These are phyloP conservation scores for Alligator sinensis DNA, from an alignment of 2,113 vertebrate genomes.

Conservation along the genomic window DNA sequence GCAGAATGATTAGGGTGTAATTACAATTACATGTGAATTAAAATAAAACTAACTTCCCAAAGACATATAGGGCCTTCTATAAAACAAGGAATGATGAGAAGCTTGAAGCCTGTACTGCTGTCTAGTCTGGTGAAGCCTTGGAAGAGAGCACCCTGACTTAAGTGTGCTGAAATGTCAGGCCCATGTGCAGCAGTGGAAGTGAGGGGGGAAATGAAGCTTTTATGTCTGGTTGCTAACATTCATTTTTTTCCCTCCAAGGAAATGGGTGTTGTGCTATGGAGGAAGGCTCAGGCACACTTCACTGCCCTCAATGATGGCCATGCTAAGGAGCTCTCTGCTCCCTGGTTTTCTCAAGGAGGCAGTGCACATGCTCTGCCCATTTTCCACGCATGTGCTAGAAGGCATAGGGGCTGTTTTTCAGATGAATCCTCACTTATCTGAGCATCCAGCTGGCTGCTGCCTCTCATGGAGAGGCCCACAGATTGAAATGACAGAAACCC, in stretches of 20 bases:
- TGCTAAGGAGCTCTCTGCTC: not conserved
- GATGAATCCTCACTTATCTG: not conserved
- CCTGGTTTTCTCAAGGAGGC: not conserved
- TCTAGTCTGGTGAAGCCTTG: not conserved
- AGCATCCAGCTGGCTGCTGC: slow-evolving; percentile 30
- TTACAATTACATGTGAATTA: not conserved
- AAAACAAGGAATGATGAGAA: not conserved
- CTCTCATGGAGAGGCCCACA: not conserved
- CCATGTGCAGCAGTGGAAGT: no score
- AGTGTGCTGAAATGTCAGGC: no score
- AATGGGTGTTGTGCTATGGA: no score
- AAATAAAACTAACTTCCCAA: not conserved
- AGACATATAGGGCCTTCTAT: not conserved
- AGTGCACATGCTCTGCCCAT: not conserved
- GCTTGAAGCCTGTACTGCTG: fast-evolving
- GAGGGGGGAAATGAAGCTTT: no score
- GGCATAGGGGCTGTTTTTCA: not conserved
- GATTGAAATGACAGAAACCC: not conserved
- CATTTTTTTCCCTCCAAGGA: not conserved
- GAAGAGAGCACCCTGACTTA: not conserved
- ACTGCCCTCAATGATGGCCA: not conserved
- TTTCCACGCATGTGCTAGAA: not conserved
- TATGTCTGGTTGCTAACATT: not conserved
- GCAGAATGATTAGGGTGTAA: not conserved
- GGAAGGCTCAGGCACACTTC: not conserved